phyloP scores from a whole-genome alignment of 1,140 invertebrate genomes.

The Batillaria attramentaria region DNA sequence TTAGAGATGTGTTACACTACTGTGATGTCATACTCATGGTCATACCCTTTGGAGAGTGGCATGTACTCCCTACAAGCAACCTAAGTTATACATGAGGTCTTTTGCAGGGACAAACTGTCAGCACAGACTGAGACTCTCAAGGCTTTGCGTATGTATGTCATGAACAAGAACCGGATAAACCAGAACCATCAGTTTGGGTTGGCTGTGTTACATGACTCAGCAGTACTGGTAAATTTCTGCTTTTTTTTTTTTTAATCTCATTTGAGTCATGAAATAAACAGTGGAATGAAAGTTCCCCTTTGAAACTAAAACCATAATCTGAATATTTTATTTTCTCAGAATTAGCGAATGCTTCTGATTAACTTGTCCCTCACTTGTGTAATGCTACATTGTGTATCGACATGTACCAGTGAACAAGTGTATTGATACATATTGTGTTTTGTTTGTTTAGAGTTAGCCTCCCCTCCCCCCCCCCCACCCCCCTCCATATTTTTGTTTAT shows the following conservation, averaged over 20 bases:
- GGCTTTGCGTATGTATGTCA: constrained; percentile 78
- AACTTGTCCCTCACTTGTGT: not conserved
- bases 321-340: not conserved
- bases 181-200: constrained; percentile 80
- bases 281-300: not conserved
- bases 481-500: not conserved
- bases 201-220: constrained; percentile 75
- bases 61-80: too few relatives aligned
- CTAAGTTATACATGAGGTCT: too few relatives aligned
- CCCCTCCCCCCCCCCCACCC: too few relatives aligned
- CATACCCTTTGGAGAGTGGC: too few relatives aligned
- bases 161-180: constrained; percentile 79
- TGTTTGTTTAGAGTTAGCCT: too few relatives aligned
- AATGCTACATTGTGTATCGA: not conserved
- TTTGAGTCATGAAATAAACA: not conserved
- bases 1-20: too few relatives aligned
- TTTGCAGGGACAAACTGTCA: constrained; percentile 72
- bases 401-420: too few relatives aligned
- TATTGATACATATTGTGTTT: not conserved
- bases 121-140: constrained; percentile 79
- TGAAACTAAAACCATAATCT: too few relatives aligned
- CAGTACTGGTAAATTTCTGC: constrained; percentile 73
- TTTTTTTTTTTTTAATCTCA: not conserved
- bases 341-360: not conserved
- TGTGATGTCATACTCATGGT: too few relatives aligned